Conservation (phyloP, 1,140 invertebrate genomes). For the Chrysoperla carnea region DNA sequence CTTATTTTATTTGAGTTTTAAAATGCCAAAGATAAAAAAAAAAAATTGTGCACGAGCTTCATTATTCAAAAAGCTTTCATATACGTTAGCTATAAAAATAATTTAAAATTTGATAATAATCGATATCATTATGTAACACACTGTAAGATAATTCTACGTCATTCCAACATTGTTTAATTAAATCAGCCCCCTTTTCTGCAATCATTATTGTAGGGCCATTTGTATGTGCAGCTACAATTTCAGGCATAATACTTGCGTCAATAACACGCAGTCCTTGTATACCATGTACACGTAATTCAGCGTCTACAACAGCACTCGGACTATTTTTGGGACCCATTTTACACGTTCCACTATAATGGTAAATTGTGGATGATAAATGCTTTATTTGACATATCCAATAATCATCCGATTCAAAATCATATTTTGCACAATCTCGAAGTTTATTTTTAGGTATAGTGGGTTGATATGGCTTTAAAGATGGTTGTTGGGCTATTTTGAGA, state of each 20-base stretch:
- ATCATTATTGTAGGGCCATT: conserved; percentile 68
- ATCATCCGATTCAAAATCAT: background rate
- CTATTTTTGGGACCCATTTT: conserved; percentile 26
- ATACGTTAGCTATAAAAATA: too few species aligned
- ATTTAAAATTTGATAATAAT: too few species aligned
- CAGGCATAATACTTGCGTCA: conserved; percentile 26
- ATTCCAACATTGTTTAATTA: conserved; percentile 32
- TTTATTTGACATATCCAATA: conserved; percentile 1
- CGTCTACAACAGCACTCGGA: conserved; percentile 9
- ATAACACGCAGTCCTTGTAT: conserved; percentile 7
- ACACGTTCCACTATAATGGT: conserved; percentile 30
- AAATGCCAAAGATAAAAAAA: too few species aligned
- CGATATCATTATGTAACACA: too few species aligned
- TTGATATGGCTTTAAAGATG: background rate
- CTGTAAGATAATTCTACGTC: too few species aligned
- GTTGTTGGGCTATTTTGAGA: conserved; percentile 7
- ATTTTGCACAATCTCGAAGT: background rate
- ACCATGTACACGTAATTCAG: conserved; percentile 8
- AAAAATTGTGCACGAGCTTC: too few species aligned
- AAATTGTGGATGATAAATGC: conserved; percentile 8
- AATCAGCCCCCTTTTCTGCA: conserved; percentile 53
- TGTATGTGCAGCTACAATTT: conserved; percentile 50
- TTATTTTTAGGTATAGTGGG: conserved; percentile 31
- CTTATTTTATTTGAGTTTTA: too few species aligned
- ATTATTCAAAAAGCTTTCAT: too few species aligned